Conservation (phyloP, 2,113 vertebrate species). For the Brienomyrus brachyistius region DNA sequence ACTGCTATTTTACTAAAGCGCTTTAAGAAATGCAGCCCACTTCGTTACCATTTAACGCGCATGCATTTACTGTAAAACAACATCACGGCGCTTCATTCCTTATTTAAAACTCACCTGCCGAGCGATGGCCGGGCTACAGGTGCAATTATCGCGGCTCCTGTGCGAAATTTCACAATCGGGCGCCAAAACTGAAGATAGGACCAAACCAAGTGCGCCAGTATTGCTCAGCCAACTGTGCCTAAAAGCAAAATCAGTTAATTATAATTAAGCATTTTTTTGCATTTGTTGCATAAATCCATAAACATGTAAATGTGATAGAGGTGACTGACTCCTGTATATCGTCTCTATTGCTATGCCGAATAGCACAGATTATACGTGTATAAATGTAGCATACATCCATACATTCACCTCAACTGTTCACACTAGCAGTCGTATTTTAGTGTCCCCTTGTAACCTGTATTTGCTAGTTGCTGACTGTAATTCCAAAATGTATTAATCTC, state of each 20-base stretch:
- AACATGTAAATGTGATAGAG: not conserved
- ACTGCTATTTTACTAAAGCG: not conserved
- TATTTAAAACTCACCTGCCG: not conserved
- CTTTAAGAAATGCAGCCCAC: not conserved
- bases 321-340: not conserved
- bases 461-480: not conserved
- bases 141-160: not conserved
- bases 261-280: not conserved
- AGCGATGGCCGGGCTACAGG: not conserved
- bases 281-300: not conserved
- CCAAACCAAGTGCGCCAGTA: not conserved
- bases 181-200: not conserved
- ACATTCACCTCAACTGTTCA: not conserved
- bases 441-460: not conserved
- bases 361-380: not conserved
- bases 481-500: not conserved
- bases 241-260: not conserved
- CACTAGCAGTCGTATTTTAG: not conserved
- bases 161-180: not conserved
- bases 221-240: not conserved
- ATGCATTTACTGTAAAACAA: not conserved
- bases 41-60: not conserved
- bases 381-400: not conserved
- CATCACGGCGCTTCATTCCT: not conserved
- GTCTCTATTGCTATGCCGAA: not conserved